Conservation (phyloP, 30 jellyfish, hydroid and myxozoan species). For the Hydractinia echinata region DNA sequence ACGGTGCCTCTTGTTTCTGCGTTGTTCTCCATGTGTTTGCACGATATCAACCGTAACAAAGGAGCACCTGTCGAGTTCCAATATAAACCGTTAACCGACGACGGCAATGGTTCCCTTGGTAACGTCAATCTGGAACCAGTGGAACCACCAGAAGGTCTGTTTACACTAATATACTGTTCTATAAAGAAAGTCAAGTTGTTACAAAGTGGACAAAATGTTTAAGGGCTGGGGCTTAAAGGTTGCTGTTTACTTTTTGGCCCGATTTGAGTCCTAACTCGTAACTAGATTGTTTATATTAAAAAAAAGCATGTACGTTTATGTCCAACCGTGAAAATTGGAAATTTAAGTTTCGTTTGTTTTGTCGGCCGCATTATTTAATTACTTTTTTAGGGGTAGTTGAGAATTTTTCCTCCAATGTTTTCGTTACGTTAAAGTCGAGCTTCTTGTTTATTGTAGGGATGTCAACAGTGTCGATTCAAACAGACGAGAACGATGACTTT, state of each 20-base stretch:
- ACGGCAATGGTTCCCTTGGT: background rate
- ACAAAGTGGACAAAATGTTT: background rate
- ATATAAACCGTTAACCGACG: conserved; percentile 14
- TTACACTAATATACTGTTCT: too few species aligned
- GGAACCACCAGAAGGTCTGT: too few species aligned
- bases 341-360: too few species aligned
- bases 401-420: background rate
- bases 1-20: conserved; percentile 89
- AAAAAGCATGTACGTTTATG: too few species aligned
- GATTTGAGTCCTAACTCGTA: too few species aligned
- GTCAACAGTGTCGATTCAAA: conserved; percentile 20
- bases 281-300: too few species aligned
- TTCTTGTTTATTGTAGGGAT: background rate
- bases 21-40: conserved; percentile 76
- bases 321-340: too few species aligned
- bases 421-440: background rate
- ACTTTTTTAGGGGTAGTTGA: too few species aligned
- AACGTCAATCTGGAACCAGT: background rate
- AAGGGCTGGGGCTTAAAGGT: background rate
- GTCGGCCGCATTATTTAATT: too few species aligned
- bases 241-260: too few species aligned
- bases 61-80: conserved; percentile 37
- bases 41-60: conserved; percentile 66
- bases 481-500: conserved; percentile 7
- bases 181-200: background rate